Base-by-base conservation (phyloP, 2,797 vertebrate genomes). In the Micromesistius poutassou region DNA sequence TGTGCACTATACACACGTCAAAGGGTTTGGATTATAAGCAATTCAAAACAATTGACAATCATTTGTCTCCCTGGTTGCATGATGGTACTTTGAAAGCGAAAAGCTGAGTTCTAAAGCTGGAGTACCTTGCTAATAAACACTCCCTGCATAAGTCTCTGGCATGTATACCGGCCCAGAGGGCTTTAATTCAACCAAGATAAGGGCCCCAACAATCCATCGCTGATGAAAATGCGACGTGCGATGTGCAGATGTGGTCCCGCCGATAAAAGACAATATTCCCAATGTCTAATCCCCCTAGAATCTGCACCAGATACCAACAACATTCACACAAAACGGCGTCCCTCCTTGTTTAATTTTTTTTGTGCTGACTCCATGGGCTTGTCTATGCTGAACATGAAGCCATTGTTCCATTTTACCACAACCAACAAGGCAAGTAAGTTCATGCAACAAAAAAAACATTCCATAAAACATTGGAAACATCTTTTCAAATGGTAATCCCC, bases 401-500 rank as follows among this genome's bases (percentile, higher is more conserved):
- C 85, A 85, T 93, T 93, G 90, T 92, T 86, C 91, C 35, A 87
- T 86, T 68, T 87, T 81, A 80, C 85, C 77, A 82, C 82, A 86
- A 87, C 72, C 88, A 87, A 92, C 89, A 91, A 91, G 90, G 82
- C 84, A 77, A 55, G 78, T 70, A 73, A 86, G 86, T 88, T 88
- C 46, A 42, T 25, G 62, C 83, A 89, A 6, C 5, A 35, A 35
- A 6, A 35, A 85, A 68, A 68, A 68, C 62, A 12, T 28, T 68
- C 2, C 81, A 83, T 82, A 38, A 8, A 82, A 86, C 86, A 86
- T 78, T 82, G 78, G 77, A 83, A 90, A 86, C 80, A 80, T 81
- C 85, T 80, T 90, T 93, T 93, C 85, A 93, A 79, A 94, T 93
- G 92, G 86, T 89, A 93, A 93, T 92, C 87, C 84, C 88, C 74